Evolutionary conservation across 2,113 vertebrate species (phyloP).

Genomic region (Oryzias curvinotus): DNA sequence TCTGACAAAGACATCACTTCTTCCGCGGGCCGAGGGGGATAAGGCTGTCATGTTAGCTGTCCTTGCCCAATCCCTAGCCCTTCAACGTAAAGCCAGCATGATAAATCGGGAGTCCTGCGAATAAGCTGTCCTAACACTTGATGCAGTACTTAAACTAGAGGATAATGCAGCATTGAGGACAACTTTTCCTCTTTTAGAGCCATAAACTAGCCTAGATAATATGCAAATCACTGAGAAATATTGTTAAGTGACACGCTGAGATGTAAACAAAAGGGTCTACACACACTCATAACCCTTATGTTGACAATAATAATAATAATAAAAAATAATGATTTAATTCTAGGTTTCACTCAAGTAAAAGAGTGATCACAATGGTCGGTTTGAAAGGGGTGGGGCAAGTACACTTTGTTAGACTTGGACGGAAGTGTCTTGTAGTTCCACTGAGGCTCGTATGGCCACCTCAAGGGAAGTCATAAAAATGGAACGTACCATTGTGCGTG

Average conservation of each 20-base stretch:
- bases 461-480: too few species aligned
- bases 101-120: slow-evolving; percentile 51
- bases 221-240: slow-evolving; percentile 48
- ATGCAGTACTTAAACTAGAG: slow-evolving; percentile 18
- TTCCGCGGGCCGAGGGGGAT: slow-evolving; percentile 52
- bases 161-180: slow-evolving; percentile 11
- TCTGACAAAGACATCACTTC: slow-evolving; percentile 69
- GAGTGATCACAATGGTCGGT: too few species aligned
- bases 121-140: slow-evolving; percentile 20
- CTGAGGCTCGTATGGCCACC: too few species aligned
- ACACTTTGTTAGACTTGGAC: too few species aligned
- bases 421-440: too few species aligned
- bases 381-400: too few species aligned
- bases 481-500: too few species aligned
- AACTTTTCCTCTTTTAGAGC: slow-evolving; percentile 1
- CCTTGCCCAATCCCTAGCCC: slow-evolving; percentile 47
- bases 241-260: slow-evolving; percentile 36
- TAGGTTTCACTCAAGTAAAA: too few species aligned
- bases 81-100: slow-evolving; percentile 68
- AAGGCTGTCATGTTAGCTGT: slow-evolving; percentile 66
- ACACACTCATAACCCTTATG: slow-evolving; percentile 20
- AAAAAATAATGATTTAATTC: too few species aligned
- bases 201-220: slow-evolving; percentile 29
- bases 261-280: slow-evolving; percentile 56
- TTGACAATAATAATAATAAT: too few species aligned